phyloP scores from a whole-genome alignment of 2,113 vertebrate species.

The Laterallus jamaicensis region DNA sequence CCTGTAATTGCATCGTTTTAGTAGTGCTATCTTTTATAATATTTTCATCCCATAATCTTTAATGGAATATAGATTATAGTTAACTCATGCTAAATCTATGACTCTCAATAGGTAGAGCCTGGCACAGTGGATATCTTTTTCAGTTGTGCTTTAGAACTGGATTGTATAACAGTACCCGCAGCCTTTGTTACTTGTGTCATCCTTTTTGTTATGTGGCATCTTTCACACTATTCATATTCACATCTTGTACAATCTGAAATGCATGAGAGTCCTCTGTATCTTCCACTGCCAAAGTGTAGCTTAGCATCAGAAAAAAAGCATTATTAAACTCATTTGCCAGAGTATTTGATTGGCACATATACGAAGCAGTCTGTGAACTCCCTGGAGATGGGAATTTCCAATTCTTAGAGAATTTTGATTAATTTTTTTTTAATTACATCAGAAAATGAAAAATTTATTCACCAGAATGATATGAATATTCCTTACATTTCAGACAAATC shows the following conservation, averaged over 20 bases:
- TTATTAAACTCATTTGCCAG: constrained; percentile 27
- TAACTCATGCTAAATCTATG: not conserved
- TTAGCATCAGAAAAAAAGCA: not conserved
- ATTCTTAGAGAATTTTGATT: not conserved
- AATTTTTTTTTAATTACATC: not conserved
- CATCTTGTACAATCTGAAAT: constrained; percentile 14
- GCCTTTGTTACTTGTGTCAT: not conserved
- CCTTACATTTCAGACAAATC: not conserved
- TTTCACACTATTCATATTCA: constrained; percentile 22
- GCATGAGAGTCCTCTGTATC: not conserved
- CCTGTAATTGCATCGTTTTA: not conserved
- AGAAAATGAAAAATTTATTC: not conserved
- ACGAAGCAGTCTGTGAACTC: not conserved
- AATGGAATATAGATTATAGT: constrained; percentile 1
- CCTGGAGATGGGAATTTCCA: not conserved
- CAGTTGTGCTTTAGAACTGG: not conserved
- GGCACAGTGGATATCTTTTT: not conserved
- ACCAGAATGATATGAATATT: not conserved
- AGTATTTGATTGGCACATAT: not conserved
- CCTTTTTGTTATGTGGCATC: not conserved
- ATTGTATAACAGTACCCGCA: not conserved
- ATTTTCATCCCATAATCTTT: constrained; percentile 25
- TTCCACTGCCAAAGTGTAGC: not conserved
- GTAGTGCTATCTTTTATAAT: constrained; percentile 6
- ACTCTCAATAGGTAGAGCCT: not conserved